These are phyloP conservation scores for Drosophila ezoana DNA, from an alignment of 2,888 invertebrate species.

Conservation along the genomic window DNA sequence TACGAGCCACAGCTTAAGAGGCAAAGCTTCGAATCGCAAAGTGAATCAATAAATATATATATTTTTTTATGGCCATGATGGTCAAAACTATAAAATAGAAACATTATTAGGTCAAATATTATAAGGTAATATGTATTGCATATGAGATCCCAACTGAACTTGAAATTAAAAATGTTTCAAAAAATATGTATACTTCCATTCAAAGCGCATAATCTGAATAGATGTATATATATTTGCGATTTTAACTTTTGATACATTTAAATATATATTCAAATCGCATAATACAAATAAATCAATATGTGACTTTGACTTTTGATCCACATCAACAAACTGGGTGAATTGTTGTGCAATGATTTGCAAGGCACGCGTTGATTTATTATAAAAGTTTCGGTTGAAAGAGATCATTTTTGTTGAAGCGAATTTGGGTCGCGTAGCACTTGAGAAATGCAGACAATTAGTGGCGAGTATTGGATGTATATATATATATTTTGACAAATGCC, in stretches of 20 bases:
- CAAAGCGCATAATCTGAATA: no score
- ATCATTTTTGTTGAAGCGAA: constrained; percentile 29
- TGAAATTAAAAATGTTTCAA: no score
- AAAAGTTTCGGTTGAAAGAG: constrained; percentile 22
- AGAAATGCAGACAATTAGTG: constrained; percentile 42
- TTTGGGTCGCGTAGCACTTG: constrained; percentile 44
- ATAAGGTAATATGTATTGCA: no score
- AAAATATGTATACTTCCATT: no score
- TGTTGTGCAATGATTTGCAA: constrained; percentile 34
- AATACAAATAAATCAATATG: background rate
- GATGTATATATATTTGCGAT: no score
- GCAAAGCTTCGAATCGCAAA: no score
- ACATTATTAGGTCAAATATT: no score
- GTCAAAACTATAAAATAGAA: no score
- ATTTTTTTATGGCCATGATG: no score
- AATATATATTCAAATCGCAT: constrained; percentile 2
- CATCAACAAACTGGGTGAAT: constrained; percentile 1
- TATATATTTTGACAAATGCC: constrained; percentile 21
- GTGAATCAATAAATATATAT: no score
- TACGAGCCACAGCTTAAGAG: no score
- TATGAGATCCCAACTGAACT: no score
- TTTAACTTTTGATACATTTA: background rate
- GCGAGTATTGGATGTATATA: constrained; percentile 7
- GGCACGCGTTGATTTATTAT: constrained; percentile 8
- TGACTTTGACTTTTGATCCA: constrained; percentile 12